A percentile compares a stretch with the other conserved stretches of the same genome.
Evolutionary conservation across 2,797 vertebrate species (phyloP).

Genomic region (Peromyscus eremicus): DNA sequence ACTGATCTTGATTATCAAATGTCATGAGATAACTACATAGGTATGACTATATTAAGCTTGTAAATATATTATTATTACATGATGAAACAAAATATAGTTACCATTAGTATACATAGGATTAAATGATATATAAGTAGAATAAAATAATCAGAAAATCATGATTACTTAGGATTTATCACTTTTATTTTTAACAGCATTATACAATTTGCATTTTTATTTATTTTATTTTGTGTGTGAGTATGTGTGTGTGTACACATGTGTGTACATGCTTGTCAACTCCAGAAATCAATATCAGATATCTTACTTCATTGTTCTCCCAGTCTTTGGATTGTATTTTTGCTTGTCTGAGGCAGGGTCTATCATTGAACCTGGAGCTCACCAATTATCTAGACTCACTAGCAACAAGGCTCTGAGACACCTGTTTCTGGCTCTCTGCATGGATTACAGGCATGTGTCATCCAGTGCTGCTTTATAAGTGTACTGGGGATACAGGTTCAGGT

Average conservation of each 20-base stretch:
- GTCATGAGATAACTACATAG: background rate
- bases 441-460: background rate
- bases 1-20: background rate
- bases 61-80: background rate
- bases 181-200: background rate
- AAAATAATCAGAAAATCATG: conserved; percentile 4
- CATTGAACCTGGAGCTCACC: background rate
- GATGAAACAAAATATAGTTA: background rate
- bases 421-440: background rate
- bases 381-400: background rate
- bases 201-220: background rate
- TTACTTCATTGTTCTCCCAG: background rate
- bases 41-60: background rate
- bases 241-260: background rate
- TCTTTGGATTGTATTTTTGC: background rate
- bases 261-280: background rate
- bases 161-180: background rate
- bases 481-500: background rate
- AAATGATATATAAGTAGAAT: background rate
- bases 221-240: background rate
- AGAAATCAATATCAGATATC: background rate
- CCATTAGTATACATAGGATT: background rate
- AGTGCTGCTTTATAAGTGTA: background rate
- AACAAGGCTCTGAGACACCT: background rate
- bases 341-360: no score